phyloP scores from a whole-genome alignment of 2,888 invertebrate species.

The Chymomyza procnemis region DNA sequence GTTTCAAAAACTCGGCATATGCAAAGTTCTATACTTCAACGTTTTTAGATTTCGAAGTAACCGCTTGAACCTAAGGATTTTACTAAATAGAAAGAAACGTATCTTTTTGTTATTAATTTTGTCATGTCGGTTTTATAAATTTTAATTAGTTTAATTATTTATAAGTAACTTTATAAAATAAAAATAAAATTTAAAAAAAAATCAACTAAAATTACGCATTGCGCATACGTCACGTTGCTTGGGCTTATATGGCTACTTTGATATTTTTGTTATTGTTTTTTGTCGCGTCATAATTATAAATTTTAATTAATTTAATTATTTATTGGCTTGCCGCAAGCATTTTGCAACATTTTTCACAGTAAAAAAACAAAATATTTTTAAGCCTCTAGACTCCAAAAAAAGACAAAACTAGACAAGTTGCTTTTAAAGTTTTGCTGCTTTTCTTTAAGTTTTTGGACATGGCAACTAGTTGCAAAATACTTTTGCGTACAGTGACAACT shows the following conservation, averaged over 20 bases:
- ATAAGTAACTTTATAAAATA: too few species aligned
- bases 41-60: too few species aligned
- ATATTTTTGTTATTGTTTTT: background rate
- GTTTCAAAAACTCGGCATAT: too few species aligned
- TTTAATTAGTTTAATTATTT: too few species aligned
- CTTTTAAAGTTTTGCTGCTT: slow-evolving; percentile 32
- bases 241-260: too few species aligned
- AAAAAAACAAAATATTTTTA: slow-evolving; percentile 18
- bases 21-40: too few species aligned
- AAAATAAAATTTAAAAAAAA: slow-evolving; percentile 15
- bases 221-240: slow-evolving; percentile 59
- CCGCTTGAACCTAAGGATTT: too few species aligned
- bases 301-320: slow-evolving; percentile 74
- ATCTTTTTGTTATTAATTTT: too few species aligned
- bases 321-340: slow-evolving; percentile 41
- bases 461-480: slow-evolving; percentile 68
- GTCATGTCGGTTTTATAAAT: too few species aligned
- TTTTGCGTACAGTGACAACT: slow-evolving; percentile 57
- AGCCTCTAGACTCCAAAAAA: slow-evolving; percentile 54
- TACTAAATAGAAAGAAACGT: too few species aligned
- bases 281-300: slow-evolving; percentile 64
- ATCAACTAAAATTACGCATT: slow-evolving; percentile 21
- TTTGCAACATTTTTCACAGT: slow-evolving; percentile 56
- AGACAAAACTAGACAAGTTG: slow-evolving; percentile 45
- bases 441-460: slow-evolving; percentile 28